Base-by-base conservation (phyloP, 2,797 vertebrate genomes). In the Picus viridis region DNA sequence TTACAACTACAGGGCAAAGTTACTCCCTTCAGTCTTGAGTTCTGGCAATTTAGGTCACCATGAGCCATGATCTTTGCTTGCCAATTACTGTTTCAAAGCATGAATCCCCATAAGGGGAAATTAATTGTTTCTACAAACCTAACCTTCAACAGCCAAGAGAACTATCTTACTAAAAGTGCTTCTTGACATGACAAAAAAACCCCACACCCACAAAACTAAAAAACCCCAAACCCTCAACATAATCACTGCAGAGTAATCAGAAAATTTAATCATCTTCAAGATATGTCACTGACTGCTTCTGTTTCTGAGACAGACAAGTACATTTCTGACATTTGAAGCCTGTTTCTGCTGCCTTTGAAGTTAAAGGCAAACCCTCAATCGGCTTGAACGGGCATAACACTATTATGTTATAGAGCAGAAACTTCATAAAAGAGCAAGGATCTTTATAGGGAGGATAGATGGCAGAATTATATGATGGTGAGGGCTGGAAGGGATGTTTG, bases 51-150 rank as follows among this genome's bases (percentile, higher is more conserved):
- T 56, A 83, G 56, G 72, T 78, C 51, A 92, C 39, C 62, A 43
- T 83, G 69, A 94, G 45, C 93, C 84, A 89, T 59, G 56, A 41
- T 27, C 12, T 10, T 63, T 54, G 39, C 72, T 39, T 94, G 86
- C 90, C 94, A 95, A 61, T 72, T 74, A 45, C 79, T 41, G 24
- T 39, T 85, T 87, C 27, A 3, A 86, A 71, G 92, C 36, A 93
- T 36, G 63, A 22, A 72, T 63, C 72, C 86, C 84, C 75, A 78
- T 72, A 71, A 90, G 56, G 39, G 65, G 67, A 95, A 93, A 93
- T 91, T 56, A 90, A 93, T 70, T 72, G 83, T 86, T 93, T 92
- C 83, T 92, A 68, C 36, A 88, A 73, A 62, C 32, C 43, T 3
- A 0, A 18, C 29, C 76, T 67, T 67, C 63, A 56, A 88, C 74